These are phyloP conservation scores for Anas platyrhynchos DNA, from an alignment of 2,113 vertebrate species.

Conservation along the genomic window DNA sequence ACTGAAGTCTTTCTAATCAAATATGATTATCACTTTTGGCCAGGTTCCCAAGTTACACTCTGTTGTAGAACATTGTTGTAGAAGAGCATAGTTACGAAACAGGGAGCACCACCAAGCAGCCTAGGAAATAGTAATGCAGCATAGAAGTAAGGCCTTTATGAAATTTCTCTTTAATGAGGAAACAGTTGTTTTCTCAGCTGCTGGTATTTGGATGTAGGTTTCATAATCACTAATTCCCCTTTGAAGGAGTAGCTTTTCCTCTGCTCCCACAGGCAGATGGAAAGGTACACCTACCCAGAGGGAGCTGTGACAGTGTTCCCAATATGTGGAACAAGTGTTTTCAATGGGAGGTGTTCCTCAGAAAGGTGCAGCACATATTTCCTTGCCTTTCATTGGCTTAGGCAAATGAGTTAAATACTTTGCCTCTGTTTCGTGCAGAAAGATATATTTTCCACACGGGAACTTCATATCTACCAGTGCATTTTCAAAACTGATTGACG, in stretches of 20 bases:
- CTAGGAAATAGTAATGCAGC: background rate
- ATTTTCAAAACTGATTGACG: background rate
- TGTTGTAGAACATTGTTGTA: background rate
- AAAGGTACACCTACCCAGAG: background rate
- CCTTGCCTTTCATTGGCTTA: background rate
- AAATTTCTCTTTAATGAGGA: background rate
- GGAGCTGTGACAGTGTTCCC: fast-evolving
- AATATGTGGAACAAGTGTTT: background rate
- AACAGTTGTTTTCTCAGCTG: background rate
- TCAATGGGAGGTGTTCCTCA: background rate
- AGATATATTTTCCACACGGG: background rate
- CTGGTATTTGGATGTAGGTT: background rate
- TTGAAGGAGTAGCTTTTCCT: background rate
- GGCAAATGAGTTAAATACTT: background rate
- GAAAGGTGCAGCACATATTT: background rate
- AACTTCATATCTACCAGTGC: background rate
- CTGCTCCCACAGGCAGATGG: background rate
- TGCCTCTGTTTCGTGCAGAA: background rate
- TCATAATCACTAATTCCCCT: background rate
- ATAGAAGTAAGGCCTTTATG: background rate
- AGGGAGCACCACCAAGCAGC: background rate
- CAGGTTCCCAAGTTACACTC: background rate
- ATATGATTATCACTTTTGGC: background rate
- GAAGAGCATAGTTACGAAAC: background rate
- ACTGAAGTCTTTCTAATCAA: background rate